phyloP scores from a whole-genome alignment of 2,888 invertebrate genomes.

The Lycaena phlaeas region DNA sequence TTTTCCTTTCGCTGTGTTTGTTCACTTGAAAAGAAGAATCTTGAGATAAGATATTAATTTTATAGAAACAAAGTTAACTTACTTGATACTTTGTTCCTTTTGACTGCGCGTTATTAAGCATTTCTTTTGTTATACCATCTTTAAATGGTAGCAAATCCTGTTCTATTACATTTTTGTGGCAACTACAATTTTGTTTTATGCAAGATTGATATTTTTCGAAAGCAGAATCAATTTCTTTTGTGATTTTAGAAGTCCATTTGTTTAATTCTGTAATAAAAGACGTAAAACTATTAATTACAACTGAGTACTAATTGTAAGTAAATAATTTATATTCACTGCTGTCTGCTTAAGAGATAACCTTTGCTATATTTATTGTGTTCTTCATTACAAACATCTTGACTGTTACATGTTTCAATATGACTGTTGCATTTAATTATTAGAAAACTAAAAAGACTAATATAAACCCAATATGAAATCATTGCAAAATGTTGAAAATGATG shows the following conservation, averaged over 20 bases:
- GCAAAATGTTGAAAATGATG: neutral
- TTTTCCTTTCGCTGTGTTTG: no score
- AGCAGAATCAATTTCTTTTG: slow-evolving; percentile 62
- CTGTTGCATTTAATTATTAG: slow-evolving; percentile 6
- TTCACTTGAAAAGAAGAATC: no score
- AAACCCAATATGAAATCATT: neutral
- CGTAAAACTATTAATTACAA: neutral
- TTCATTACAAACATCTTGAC: slow-evolving; percentile 12
- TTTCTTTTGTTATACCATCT: slow-evolving; percentile 79
- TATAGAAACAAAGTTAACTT: no score
- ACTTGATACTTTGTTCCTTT: slow-evolving; percentile 63
- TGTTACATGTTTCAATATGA: slow-evolving; percentile 16
- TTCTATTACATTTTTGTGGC: slow-evolving; percentile 76
- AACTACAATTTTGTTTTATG: slow-evolving; percentile 72
- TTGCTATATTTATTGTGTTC: slow-evolving; percentile 24
- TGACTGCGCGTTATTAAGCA: slow-evolving; percentile 72
- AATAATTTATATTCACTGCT: neutral
- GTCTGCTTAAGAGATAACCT: slow-evolving; percentile 21
- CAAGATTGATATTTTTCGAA: slow-evolving; percentile 69
- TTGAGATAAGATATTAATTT: no score
- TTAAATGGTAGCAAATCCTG: slow-evolving; percentile 80
- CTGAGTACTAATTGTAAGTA: no score
- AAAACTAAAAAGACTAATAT: neutral
- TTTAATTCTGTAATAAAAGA: slow-evolving; percentile 54
- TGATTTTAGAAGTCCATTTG: slow-evolving; percentile 45